phyloP scores from a whole-genome alignment of 2,797 vertebrate genomes.

The Botia almorhae region DNA sequence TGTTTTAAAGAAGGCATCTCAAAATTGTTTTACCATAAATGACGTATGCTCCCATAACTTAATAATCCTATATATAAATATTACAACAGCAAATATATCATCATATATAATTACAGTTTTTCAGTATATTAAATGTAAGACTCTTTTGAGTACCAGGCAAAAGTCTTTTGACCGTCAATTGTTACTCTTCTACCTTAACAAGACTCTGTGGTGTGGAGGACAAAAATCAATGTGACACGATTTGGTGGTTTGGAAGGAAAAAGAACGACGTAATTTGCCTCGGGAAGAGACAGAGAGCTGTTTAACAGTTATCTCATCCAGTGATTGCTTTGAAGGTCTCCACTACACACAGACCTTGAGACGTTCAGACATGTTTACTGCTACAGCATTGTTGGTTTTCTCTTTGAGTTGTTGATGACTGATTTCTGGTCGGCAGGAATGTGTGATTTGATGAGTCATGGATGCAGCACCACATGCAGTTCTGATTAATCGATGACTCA shows the following conservation, averaged over 20 bases:
- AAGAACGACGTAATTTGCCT: not conserved
- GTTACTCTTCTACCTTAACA: no score
- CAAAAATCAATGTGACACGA: constrained; percentile 11
- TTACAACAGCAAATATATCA: no score
- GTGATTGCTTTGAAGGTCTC: not conserved
- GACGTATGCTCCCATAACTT: no score
- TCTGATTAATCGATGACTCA: constrained; percentile 52
- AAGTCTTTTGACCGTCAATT: no score
- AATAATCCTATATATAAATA: no score
- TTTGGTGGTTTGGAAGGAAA: not conserved
- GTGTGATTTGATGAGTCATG: constrained; percentile 48
- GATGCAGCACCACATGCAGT: constrained; percentile 17
- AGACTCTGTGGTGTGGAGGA: not conserved
- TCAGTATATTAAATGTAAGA: no score
- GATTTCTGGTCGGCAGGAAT: constrained; percentile 9
- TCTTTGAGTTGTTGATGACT: not conserved
- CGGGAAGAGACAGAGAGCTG: not conserved
- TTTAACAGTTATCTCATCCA: not conserved
- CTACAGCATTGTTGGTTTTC: constrained; percentile 10
- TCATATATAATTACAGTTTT: no score
- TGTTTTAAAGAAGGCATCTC: no score
- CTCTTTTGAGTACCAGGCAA: no score
- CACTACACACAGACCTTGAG: not conserved
- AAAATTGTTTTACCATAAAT: no score
- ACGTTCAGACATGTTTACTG: not conserved